phyloP scores from a whole-genome alignment of 2,113 vertebrate genomes.

The Paradisaea rubra region DNA sequence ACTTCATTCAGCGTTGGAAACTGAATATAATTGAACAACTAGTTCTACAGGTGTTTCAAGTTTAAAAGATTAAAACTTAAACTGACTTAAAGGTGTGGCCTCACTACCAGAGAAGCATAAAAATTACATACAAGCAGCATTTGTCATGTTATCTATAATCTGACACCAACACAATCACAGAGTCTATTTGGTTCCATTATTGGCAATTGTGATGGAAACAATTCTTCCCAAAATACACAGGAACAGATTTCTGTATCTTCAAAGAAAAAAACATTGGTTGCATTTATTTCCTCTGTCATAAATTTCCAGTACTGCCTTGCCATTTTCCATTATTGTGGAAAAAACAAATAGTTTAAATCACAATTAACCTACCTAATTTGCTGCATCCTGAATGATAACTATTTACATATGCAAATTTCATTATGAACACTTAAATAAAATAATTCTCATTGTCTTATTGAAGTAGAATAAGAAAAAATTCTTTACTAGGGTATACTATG shows the following conservation, averaged over 20 bases:
- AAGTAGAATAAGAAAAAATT: background rate
- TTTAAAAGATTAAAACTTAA: background rate
- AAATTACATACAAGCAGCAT: background rate
- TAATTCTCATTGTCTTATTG: background rate
- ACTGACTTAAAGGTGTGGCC: conserved; percentile 25
- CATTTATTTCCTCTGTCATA: background rate
- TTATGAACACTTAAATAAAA: background rate
- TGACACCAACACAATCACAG: background rate
- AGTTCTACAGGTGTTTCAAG: conserved; percentile 57
- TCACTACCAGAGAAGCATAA: background rate
- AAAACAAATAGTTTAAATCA: background rate
- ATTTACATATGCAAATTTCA: background rate
- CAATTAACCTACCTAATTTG: background rate
- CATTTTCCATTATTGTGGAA: background rate
- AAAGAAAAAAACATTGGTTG: background rate
- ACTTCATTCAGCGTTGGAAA: conserved; percentile 24
- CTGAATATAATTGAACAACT: conserved; percentile 23
- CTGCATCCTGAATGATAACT: background rate
- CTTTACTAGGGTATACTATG: background rate
- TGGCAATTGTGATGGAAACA: background rate
- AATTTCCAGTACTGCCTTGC: background rate
- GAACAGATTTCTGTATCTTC: background rate
- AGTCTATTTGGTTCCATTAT: background rate
- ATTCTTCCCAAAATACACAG: background rate
- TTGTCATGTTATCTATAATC: conserved; percentile 21